A percentile compares a stretch with the other conserved stretches of the same genome.
Evolutionary conservation across 2,888 invertebrate species (phyloP).

Genomic region (Drosophila lutescens): DNA sequence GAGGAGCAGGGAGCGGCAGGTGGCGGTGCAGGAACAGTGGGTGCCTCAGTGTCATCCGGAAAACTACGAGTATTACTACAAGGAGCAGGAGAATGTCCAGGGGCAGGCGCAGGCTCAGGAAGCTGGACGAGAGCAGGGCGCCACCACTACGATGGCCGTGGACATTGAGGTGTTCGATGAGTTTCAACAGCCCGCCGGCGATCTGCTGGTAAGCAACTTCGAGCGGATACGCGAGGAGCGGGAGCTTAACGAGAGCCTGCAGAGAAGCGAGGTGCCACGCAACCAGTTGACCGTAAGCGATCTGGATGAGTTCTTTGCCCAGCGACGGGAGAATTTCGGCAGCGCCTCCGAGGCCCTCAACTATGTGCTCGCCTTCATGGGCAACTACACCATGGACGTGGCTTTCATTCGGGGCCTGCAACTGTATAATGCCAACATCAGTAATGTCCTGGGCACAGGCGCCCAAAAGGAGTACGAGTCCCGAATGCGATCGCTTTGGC

Average conservation of each 20-base stretch:
- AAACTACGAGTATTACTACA: conserved; percentile 2
- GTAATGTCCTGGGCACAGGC: conserved; percentile 56
- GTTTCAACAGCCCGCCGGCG: conserved; percentile 76
- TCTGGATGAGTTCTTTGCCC: conserved; percentile 69
- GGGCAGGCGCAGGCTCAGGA: background rate
- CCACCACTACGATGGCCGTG: conserved; percentile 61
- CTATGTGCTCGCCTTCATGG: conserved; percentile 72
- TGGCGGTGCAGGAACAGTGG: conserved; percentile 60
- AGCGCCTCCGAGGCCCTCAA: conserved; percentile 55
- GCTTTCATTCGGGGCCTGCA: conserved; percentile 73
- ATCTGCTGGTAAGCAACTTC: conserved; percentile 74
- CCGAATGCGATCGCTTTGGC: conserved; percentile 75
- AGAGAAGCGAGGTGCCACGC: conserved; percentile 16
- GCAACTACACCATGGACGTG: conserved; percentile 75
- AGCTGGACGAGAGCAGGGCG: background rate
- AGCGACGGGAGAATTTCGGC: conserved; percentile 59
- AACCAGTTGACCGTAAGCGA: conserved; percentile 77
- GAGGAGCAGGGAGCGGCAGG: conserved; percentile 69
- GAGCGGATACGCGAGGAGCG: conserved; percentile 76
- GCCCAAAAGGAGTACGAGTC: conserved; percentile 76
- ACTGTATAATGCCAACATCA: conserved; percentile 67
- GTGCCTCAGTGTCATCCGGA: conserved; percentile 47
- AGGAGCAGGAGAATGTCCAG: conserved; percentile 1
- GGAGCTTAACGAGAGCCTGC: conserved; percentile 46
- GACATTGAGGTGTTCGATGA: conserved; percentile 82